Evolutionary conservation across 1,140 invertebrate genomes (phyloP).

Genomic region (Euura saliciscinereae): DNA sequence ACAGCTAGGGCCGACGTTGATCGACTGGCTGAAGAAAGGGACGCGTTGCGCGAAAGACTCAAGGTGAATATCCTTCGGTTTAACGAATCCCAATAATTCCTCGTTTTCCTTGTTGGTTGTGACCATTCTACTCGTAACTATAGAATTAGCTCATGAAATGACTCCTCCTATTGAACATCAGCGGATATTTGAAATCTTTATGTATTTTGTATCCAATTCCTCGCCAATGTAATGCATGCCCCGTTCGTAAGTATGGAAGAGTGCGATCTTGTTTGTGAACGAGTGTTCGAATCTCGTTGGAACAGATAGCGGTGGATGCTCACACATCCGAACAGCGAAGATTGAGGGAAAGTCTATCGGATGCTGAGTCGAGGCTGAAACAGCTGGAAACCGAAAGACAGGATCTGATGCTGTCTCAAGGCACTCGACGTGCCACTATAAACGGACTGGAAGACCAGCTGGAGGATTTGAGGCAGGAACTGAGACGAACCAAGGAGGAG

Average conservation of each 20-base stretch:
- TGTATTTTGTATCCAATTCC: neutral
- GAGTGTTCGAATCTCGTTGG: conserved; percentile 20
- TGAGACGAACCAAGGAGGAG: conserved; percentile 48
- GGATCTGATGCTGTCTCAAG: conserved; percentile 52
- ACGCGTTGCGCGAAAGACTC: conserved; percentile 59
- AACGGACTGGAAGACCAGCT: conserved; percentile 50
- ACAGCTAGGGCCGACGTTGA: conserved; percentile 60
- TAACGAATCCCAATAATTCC: neutral
- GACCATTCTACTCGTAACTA: too few species aligned
- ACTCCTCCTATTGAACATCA: too few species aligned
- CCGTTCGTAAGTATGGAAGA: conserved; percentile 1
- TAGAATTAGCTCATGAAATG: too few species aligned
- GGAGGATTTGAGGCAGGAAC: conserved; percentile 45
- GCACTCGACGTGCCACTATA: conserved; percentile 44
- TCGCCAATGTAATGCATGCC: neutral
- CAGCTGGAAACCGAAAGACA: conserved; percentile 51
- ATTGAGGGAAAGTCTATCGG: conserved; percentile 43
- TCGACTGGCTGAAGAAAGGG: conserved; percentile 62
- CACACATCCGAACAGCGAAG: conserved; percentile 57
- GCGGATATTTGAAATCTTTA: neutral
- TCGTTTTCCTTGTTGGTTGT: conserved; percentile 14
- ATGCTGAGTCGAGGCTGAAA: conserved; percentile 48
- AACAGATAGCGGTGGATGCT: conserved; percentile 60
- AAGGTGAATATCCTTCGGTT: conserved; percentile 50
- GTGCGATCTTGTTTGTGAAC: conserved; percentile 7